phyloP scores from a whole-genome alignment of 2,113 vertebrate genomes.

The Numida meleagris region DNA sequence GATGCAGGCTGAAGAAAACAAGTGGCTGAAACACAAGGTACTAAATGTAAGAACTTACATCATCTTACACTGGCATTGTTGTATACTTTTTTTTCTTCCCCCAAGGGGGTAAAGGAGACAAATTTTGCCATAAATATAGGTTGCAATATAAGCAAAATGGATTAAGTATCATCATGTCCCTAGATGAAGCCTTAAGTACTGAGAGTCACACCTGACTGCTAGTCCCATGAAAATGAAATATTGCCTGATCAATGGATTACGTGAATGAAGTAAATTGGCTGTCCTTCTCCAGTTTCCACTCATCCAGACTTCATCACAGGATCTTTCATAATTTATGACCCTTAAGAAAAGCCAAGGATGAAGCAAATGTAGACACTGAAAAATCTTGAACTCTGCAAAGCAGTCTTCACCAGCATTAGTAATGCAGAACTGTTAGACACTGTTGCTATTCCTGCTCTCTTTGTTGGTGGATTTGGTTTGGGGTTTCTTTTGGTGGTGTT shows the following conservation, averaged over 20 bases:
- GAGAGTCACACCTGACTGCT: neutral
- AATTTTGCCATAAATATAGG: neutral
- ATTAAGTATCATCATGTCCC: neutral
- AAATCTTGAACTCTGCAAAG: neutral
- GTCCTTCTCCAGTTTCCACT: neutral
- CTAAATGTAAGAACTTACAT: neutral
- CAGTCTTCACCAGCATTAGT: neutral
- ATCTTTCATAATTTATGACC: neutral
- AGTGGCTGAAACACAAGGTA: neutral
- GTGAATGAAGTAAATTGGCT: neutral
- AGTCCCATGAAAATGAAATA: neutral
- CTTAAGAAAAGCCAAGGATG: neutral
- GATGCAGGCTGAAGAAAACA: neutral
- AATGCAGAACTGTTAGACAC: neutral
- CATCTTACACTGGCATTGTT: neutral
- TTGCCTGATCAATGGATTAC: neutral
- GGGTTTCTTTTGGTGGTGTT: neutral
- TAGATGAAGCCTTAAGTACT: neutral
- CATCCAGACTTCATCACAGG: neutral
- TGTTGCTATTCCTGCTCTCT: neutral
- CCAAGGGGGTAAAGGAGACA: neutral
- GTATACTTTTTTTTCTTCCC: fast-evolving
- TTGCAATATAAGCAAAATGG: neutral
- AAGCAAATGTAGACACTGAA: neutral
- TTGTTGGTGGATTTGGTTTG: neutral